Conservation (phyloP, 2,113 vertebrate species). For the Bungarus multicinctus region DNA sequence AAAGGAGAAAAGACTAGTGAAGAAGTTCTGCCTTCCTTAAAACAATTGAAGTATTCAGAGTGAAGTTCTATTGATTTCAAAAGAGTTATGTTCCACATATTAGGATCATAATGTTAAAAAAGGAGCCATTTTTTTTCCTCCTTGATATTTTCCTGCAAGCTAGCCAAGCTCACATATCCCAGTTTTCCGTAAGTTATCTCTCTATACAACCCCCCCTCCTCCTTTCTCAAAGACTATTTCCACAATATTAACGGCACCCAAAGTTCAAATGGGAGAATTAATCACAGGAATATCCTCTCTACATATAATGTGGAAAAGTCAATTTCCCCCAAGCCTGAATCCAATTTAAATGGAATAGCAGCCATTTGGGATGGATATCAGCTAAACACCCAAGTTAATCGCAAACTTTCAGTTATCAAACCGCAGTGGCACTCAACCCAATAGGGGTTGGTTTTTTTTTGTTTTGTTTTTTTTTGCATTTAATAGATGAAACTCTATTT, state of each 20-base stretch:
- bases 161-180: conserved; percentile 31
- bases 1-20: background rate
- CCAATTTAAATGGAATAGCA: conserved; percentile 49
- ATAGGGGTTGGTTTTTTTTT: conserved; percentile 26
- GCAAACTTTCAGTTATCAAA: conserved; percentile 62
- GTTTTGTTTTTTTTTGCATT: conserved; percentile 49
- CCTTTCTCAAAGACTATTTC: conserved; percentile 4
- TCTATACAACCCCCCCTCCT: background rate
- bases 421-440: conserved; percentile 46
- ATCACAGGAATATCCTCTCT: conserved; percentile 25
- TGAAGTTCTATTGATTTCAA: background rate
- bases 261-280: background rate
- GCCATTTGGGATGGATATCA: conserved; percentile 51
- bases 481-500: conserved; percentile 68
- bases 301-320: conserved; percentile 33
- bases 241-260: background rate
- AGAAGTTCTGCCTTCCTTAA: conserved; percentile 5
- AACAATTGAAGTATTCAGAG: conserved; percentile 10
- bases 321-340: conserved; percentile 46
- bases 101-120: background rate
- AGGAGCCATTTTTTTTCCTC: background rate
- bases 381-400: conserved; percentile 64
- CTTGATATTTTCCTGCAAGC: conserved; percentile 20
- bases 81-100: background rate
- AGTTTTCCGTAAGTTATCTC: background rate